Base-by-base conservation (phyloP, 2,797 vertebrate species). In the Eleutherodactylus coqui region DNA sequence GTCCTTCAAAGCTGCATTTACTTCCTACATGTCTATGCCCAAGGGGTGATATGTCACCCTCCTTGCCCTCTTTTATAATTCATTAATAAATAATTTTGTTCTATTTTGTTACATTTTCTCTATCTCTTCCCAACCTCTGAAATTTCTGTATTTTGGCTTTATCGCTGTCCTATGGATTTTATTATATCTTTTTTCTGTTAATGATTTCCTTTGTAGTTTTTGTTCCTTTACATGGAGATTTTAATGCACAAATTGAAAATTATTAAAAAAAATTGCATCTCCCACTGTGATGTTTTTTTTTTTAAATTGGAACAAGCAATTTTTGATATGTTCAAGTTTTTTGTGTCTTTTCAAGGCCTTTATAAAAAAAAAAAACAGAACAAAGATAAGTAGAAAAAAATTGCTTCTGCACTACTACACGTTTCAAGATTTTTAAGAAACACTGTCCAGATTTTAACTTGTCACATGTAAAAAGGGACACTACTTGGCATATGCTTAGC, bases 241-340 rank as follows among this genome's bases (percentile, higher is more conserved):
- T 84, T 53, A 84, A 55, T 84, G 82, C 82, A 87, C n/a, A 84
- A 75, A 62, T 62, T 21, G 43, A 85, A 84, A 84, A 87, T 64
- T 67, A 84, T 84, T 87, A 81, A 85, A 87, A 87, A 86, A 87
- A 84, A 72, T 87, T 84, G 86, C 86, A 87, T 84, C 82, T 84
- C 60, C 55, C 53, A 84, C 29, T 76, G 82, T 87, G 69, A 87
- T 69, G 58, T 70, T 84, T 84, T 82, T 55, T 73, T 84, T 84
- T 64, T n/a, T n/a, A n/a, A 1, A 84, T 84, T 84, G 69, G 80
- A 82, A 78, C 19, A 81, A 84, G 43, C 70, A 6, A 83, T 81
- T 67, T 85, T 13, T 67, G 32, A 87, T 58, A 75, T 11, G 9
- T 47, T 34, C 43, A 24, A 32, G 32, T 3, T 75, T 81, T 84